Conservation (phyloP, 2,888 invertebrate species). For the Acleris cristana region DNA sequence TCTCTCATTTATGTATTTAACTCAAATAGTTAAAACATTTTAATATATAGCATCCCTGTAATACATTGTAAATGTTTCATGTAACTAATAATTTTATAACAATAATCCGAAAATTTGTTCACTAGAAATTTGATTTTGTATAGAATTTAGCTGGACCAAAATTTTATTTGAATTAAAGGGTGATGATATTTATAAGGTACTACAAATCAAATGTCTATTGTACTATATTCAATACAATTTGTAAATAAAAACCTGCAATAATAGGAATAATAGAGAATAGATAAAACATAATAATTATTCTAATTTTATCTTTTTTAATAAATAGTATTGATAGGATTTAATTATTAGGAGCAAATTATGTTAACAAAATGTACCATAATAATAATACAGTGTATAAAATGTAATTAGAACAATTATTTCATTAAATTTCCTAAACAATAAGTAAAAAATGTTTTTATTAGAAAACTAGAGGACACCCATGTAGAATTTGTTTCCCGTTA, state of each 20-base stretch:
- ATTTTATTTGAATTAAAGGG: constrained; percentile 76
- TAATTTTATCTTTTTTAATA: constrained; percentile 74
- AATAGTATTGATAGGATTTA: constrained; percentile 66
- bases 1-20: too few relatives aligned
- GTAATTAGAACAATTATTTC: constrained; percentile 81
- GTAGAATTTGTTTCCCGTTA: too few relatives aligned
- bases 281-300: constrained; percentile 64
- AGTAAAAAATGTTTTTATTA: constrained; percentile 21
- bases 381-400: constrained; percentile 79
- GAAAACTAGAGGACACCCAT: too few relatives aligned
- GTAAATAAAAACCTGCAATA: constrained; percentile 80
- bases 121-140: constrained; percentile 76
- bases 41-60: too few relatives aligned
- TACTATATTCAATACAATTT: constrained; percentile 69
- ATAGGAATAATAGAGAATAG: constrained; percentile 69
- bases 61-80: constrained; percentile 61
- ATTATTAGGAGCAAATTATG: constrained; percentile 63
- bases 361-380: constrained; percentile 70
- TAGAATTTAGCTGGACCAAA: constrained; percentile 84
- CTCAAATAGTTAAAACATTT: too few relatives aligned
- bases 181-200: constrained; percentile 62
- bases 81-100: constrained; percentile 57
- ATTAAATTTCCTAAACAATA: constrained; percentile 80
- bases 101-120: constrained; percentile 64
- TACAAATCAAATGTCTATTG: constrained; percentile 65